Base-by-base conservation (phyloP, 2,888 invertebrate genomes). In the Dorcus hopei region DNA sequence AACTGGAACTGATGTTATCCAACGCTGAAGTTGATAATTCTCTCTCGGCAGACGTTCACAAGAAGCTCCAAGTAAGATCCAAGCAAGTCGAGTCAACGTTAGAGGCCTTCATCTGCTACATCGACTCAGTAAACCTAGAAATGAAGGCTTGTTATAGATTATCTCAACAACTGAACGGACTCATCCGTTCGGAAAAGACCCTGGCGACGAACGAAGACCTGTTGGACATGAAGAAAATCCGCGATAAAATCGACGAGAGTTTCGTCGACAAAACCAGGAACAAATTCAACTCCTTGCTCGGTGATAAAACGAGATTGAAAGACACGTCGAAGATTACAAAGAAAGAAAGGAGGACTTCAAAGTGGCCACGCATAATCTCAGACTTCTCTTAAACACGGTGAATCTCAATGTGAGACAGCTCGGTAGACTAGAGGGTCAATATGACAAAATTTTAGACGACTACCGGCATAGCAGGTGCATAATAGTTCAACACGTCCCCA, bases 331-430 rank as follows among this genome's bases (percentile, higher is more conserved):
- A 3, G 65, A 68, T 8, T 68, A 61, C 54, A 61, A 59, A n/a
- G 61, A 65, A 9, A 63, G 61, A 14, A 65, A 64, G 33, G 48
- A 45, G 23, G 73, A 77, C 61, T 76, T 70, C 60, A 69, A 71
- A 43, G 68, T 73, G 55, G 77, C 75, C 1, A 61, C 73, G 38
- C 72, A 74, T 54, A 77, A 77, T 64, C 75, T 76, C 59, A 74
- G 74, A 61, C 69, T 74, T 51, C 71, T 77, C 33, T 59, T 77
- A 43, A 74, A 77, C 65, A 72, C 73, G 45, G 70, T 74, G 60
- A 72, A 71, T 61, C 67, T 75, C 42, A 69, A 67, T 51, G 61
- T 66, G 26, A 62, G 62, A 26, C 74, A 75, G 23, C 56, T 77
- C 56, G 65, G 67, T 14, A 74, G 72, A 61, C 62, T 77, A 38